Conservation (phyloP, 1,140 invertebrate species). For the Brachionus plicatilis region DNA sequence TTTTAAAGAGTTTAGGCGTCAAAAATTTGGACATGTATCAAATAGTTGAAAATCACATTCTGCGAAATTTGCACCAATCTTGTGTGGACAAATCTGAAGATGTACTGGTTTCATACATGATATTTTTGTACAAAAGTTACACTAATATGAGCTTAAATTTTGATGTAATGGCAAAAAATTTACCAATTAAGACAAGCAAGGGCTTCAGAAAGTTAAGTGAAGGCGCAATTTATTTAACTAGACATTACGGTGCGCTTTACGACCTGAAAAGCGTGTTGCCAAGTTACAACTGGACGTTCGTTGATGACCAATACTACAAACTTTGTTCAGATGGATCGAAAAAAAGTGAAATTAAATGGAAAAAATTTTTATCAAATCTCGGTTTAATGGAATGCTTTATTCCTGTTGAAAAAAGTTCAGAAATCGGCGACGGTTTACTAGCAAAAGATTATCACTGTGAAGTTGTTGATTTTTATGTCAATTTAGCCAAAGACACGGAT, state of each 20-base stretch:
- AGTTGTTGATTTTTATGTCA: neutral
- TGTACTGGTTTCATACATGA: neutral
- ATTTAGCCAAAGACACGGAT: neutral
- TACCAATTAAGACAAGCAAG: conserved; percentile 15
- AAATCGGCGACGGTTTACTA: neutral
- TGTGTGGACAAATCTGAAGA: neutral
- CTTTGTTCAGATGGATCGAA: neutral
- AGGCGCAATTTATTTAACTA: neutral
- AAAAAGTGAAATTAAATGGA: neutral
- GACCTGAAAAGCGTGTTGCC: neutral
- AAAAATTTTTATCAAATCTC: neutral
- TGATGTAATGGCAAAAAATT: neutral
- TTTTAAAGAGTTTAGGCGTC: neutral
- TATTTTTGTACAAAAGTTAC: neutral
- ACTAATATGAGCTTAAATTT: neutral
- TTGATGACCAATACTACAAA: neutral
- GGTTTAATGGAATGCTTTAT: neutral
- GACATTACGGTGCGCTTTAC: neutral
- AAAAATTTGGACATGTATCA: neutral
- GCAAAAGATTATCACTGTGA: neutral
- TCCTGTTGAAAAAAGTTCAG: neutral
- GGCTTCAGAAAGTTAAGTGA: neutral
- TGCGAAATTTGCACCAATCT: neutral
- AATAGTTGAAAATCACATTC: neutral
- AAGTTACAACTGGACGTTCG: neutral